phyloP scores from a whole-genome alignment of 2,888 invertebrate genomes.

The Drosophila colorata region DNA sequence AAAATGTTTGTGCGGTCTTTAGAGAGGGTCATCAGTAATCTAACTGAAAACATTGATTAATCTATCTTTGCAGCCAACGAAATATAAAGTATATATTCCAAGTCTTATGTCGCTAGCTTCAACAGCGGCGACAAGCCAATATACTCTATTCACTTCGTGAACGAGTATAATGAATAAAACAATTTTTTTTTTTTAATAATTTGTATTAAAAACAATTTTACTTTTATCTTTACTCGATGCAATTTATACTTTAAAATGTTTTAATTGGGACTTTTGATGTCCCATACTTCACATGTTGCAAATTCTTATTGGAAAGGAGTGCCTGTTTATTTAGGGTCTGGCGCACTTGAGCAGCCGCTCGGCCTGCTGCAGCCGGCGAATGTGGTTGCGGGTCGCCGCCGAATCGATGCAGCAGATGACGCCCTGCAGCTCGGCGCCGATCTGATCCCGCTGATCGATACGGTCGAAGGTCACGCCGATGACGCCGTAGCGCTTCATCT shows the following conservation, averaged over 20 bases:
- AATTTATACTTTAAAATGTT: not conserved
- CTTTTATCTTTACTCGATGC: not conserved
- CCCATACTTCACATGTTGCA: too few species aligned
- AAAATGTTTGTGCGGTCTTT: too few species aligned
- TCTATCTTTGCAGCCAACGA: too few species aligned
- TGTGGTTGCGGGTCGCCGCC: slow-evolving; percentile 9
- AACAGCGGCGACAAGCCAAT: too few species aligned
- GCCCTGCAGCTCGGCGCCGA: slow-evolving; percentile 36
- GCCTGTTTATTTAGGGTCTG: rapidly evolving
- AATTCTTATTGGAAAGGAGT: not conserved
- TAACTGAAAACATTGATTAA: too few species aligned
- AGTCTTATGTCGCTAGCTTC: too few species aligned
- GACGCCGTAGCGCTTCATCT: slow-evolving; percentile 36
- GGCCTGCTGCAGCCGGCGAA: slow-evolving; percentile 19
- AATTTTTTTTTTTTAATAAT: too few species aligned
- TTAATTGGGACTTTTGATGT: too few species aligned
- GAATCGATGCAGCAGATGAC: slow-evolving; percentile 58
- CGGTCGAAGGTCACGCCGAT: slow-evolving; percentile 59
- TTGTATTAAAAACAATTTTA: slow-evolving; percentile 5
- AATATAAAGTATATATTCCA: too few species aligned
- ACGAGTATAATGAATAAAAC: too few species aligned
- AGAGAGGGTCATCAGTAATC: too few species aligned
- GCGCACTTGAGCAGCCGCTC: slow-evolving; percentile 53
- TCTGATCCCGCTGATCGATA: slow-evolving; percentile 57
- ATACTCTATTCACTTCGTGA: too few species aligned